Conservation (phyloP, 2,797 vertebrate genomes). For the Sebastes kiyomatsui region DNA sequence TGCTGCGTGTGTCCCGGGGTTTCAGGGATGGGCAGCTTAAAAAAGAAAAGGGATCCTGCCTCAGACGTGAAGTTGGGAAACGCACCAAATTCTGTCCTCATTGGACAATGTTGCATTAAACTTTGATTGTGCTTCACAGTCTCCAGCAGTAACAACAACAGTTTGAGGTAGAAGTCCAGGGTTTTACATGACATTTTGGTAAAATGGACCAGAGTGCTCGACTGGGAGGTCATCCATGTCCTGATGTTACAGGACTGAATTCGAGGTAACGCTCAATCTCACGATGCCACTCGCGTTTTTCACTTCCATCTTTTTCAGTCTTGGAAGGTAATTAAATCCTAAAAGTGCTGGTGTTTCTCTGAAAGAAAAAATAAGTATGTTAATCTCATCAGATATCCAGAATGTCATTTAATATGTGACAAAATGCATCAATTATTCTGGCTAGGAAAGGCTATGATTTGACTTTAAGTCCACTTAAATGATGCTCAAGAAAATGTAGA, state of each 20-base stretch:
- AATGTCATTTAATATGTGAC: no score
- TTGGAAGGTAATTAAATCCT: neutral
- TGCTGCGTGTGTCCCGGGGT: slow-evolving; percentile 21
- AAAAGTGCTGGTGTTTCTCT: no score
- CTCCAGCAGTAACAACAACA: slow-evolving; percentile 28
- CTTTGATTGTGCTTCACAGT: slow-evolving; percentile 6
- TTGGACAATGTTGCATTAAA: slow-evolving; percentile 5
- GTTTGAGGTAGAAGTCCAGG: neutral
- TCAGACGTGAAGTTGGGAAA: slow-evolving; percentile 42
- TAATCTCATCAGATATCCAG: no score
- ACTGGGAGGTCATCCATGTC: neutral
- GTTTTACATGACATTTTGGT: neutral
- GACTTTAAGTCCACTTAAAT: no score
- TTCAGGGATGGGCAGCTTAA: slow-evolving; percentile 46
- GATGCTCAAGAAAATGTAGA: no score
- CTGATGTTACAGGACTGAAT: neutral
- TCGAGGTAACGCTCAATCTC: neutral
- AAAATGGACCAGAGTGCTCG: neutral
- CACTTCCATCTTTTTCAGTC: neutral
- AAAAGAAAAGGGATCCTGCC: slow-evolving; percentile 60
- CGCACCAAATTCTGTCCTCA: slow-evolving; percentile 18
- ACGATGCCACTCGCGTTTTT: neutral
- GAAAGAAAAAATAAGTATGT: no score
- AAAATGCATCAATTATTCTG: no score
- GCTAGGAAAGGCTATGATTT: no score